Base-by-base conservation (phyloP, 2,113 vertebrate species). In the Sapayoa aenigma region DNA sequence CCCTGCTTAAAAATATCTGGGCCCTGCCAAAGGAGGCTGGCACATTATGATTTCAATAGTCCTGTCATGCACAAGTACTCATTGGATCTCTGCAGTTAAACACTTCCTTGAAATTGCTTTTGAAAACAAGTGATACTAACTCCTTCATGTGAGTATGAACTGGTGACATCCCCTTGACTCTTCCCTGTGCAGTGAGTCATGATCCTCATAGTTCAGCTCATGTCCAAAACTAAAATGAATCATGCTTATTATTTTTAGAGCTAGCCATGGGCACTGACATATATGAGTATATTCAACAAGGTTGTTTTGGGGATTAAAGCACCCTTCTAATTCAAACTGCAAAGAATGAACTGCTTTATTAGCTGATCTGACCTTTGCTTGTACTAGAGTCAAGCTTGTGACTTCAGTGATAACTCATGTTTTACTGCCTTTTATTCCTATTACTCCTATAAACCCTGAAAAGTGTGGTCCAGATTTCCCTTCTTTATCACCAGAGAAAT, bases 291-390 rank as follows among this genome's bases (percentile, higher is more conserved):
- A 85, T 87, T 91, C 66, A 66, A 37, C 23, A 50, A 78, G 44
- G 69, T 69, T 76, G 24, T 74, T 83, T 68, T 72, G 55, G 76
- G 46, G 71, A 75, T 90, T 95, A 87, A 89, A 91, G 30, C 24
- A 79, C 9, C 1, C 30, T 89, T 44, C 55, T 85, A 85, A 58
- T 80, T 78, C 55, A 55, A 89, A 65, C 47, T 83, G 71, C 46
- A 65, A 93, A 91, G 55, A 90, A 94, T 73, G 78, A 87, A 80
- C 78, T 76, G 14, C 77, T 94, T 95, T 83, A 85, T 79, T 93
- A 80, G 69, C 72, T 73, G 78, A 66, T 74, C 71, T 83, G 84
- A 88, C 79, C 86, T 93, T 53, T 93, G 55, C 58, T 78, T 76
- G 31, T 60, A 42, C 76, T 77, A 53, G 41, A 93, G 46, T 66